Base-by-base conservation (phyloP, 2,888 invertebrate species). In the Pristionchus fissidentatus region DNA sequence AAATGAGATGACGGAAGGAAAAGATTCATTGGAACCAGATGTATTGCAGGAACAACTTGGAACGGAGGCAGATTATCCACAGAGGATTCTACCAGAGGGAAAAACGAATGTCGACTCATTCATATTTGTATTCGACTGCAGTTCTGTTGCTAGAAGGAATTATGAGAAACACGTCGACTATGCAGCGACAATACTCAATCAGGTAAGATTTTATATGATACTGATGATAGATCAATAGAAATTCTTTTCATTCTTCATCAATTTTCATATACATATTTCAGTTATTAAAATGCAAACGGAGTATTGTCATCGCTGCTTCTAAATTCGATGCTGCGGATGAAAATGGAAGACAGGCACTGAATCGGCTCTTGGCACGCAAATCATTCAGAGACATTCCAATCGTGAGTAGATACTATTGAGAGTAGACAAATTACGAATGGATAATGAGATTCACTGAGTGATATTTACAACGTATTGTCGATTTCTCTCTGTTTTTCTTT, bases 1-100 rank as follows among this genome's bases (percentile, higher is more conserved):
- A 43, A 38, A 70, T 70, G 1, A 13, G 5, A 62, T 4, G 32
- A 62, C 8, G 22, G 41, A 41, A 41, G 3, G 22, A 1, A 70
- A 70, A 41, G 2, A 19, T 22, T 3, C 22, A 66, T 49, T 41
- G 41, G 41, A 29, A 75, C 78, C 29, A 19, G 2, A 57, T 83
- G 13, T 8, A 32, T 85, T 90, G 32, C 83, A 90, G 90, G 90
- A 91, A 55, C 91, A 91, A 87, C 87, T 91, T 15, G 95, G 98
- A 84, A 96, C 98, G 92, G 98, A 98, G 93, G 97, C 97, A 93
- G 97, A 98, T 93, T 97, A 97, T 92, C 97, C 97, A 90, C 97
- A 97, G 93, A 94, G 97, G 93, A 96, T 97, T 0, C 92, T 94
- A 86, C 87, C 90, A 0, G 97, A 98, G 90, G 98, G 98, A 0